Conservation (phyloP, 2,797 vertebrate species). For the Clarias laeviceps region DNA sequence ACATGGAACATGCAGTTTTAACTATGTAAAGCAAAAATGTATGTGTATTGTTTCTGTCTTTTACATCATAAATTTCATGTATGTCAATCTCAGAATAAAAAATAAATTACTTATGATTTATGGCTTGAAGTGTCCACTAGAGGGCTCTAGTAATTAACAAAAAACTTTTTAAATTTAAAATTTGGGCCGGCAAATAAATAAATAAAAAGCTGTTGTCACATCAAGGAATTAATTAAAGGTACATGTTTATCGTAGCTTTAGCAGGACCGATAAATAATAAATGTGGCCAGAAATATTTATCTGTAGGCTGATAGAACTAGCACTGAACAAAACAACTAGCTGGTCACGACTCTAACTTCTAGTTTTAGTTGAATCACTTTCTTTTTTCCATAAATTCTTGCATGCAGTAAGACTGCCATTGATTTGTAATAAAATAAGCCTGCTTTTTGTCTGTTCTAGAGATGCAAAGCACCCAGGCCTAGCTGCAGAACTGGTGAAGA, state of each 20-base stretch:
- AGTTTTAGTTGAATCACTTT: background rate
- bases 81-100: background rate
- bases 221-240: background rate
- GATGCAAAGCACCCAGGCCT: background rate
- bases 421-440: background rate
- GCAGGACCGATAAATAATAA: background rate
- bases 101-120: background rate
- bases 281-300: background rate
- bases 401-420: background rate
- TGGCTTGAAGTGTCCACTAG: background rate
- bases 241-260: background rate
- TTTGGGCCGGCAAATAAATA: background rate
- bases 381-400: background rate
- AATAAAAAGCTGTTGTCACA: background rate
- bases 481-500: conserved; percentile 38
- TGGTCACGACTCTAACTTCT: background rate
- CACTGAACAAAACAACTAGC: background rate
- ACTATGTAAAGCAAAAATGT: background rate
- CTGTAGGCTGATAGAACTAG: background rate
- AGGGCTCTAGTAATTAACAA: background rate
- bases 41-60: background rate
- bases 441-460: background rate
- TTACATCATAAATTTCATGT: background rate
- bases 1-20: background rate
- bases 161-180: background rate